Evolutionary conservation across 2,113 vertebrate species (phyloP), one percentile per base, ranked within the genome.

Genomic region (Chelonoidis abingdonii): DNA sequence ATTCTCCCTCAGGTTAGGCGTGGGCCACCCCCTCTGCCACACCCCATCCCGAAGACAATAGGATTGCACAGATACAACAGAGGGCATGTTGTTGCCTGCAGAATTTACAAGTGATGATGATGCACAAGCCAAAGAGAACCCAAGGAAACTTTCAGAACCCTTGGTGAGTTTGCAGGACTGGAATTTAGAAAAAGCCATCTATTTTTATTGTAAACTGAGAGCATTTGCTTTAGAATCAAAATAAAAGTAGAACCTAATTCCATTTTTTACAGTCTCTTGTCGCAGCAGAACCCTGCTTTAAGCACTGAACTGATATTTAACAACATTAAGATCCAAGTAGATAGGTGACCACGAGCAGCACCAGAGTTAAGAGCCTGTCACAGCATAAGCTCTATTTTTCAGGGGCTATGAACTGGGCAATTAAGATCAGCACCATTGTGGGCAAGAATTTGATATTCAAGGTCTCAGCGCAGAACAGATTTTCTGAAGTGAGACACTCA

Each of bases 201-300:
- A 9, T 25, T 50, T 4, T 2, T 27, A 22, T 19, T 24, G 85
- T 10, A 49, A 41, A 35, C 0, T 1, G 7, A 52, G 13, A 8
- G 0, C 0, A 5, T 4, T 52, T 2, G 8, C 3, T n/a, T 11
- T 4, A 7, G 11, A 52, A 47, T 13, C 52, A 0, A 21, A 10
- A 83, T 1, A 16, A 17, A 25, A 72, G 24, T 3, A 24, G 16
- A 50, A 24, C 31, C 47, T 2, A 11, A 0, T 38, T 31, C 2
- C 59, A 2, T 8, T 2, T 3, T 72, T 47, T 16, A 5, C 0
- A 12, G 47, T 14, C 6, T 25, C 52, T 54, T 13, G 3, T 1
- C 52, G 38, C 82, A 31, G 4, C 0, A 0, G 16, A 84, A n/a
- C 29, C 8, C 19, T 0, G 12, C 50, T 3, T 79, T 14, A 8